Conservation (phyloP, 2,888 invertebrate species). For the Orchesella flavescens region DNA sequence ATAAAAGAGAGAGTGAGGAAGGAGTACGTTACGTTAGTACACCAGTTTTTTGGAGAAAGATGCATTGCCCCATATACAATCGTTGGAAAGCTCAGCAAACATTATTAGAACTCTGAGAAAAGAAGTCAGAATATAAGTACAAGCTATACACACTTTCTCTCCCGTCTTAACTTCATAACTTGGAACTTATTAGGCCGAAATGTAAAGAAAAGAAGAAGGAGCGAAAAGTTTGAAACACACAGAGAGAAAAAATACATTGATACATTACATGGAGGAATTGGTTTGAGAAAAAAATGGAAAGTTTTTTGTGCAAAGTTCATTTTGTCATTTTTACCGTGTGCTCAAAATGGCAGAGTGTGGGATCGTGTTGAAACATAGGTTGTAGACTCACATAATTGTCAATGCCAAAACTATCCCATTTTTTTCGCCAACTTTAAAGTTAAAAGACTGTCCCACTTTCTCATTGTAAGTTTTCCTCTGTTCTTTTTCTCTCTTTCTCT, state of each 20-base stretch:
- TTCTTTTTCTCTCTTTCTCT: background rate
- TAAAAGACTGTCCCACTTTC: background rate
- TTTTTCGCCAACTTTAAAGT: background rate
- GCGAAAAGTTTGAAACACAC: background rate
- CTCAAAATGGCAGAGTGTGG: background rate
- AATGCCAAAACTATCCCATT: slow-evolving; percentile 3
- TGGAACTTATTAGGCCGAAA: slow-evolving; percentile 32
- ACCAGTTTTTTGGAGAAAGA: background rate
- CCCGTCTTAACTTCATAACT: slow-evolving; percentile 30
- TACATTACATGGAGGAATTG: background rate
- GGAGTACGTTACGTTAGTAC: slow-evolving; percentile 3
- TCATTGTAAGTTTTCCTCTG: background rate
- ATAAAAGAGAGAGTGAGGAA: slow-evolving; percentile 6
- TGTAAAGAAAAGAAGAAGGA: slow-evolving; percentile 24
- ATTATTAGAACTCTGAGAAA: slow-evolving; percentile 9
- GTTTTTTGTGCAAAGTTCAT: slow-evolving; percentile 6
- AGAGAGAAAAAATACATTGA: background rate
- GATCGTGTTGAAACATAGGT: background rate
- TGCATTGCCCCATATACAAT: slow-evolving; percentile 23
- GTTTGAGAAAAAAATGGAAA: background rate
- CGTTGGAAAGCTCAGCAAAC: background rate
- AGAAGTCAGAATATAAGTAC: background rate
- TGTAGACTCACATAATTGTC: background rate
- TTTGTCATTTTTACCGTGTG: slow-evolving; percentile 16
- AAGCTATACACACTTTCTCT: background rate